Evolutionary conservation across 1,140 invertebrate genomes (phyloP).

Genomic region (Diprion similis): DNA sequence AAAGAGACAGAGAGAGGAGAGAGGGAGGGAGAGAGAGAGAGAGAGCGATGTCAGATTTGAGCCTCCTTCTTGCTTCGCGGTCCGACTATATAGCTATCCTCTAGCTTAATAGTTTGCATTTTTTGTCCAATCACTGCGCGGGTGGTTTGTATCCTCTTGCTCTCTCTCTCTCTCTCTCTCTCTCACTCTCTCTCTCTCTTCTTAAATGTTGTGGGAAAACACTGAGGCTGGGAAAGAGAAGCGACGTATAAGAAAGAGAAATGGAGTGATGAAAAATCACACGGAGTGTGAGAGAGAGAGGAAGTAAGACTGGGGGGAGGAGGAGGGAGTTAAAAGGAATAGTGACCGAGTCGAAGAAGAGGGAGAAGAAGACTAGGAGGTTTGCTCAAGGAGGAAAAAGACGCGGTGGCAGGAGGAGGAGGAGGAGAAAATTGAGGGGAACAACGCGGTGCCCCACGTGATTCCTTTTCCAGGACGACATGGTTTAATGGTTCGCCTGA

Average conservation of each 20-base stretch:
- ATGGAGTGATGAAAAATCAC: not conserved
- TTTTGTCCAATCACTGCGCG: conserved; percentile 27
- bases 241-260: not conserved
- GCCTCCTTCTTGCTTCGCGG: not conserved
- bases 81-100: not conserved
- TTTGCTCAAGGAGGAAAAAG: conserved; percentile 28
- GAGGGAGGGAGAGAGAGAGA: conserved; percentile 23
- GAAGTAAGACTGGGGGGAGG: not conserved
- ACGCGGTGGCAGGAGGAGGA: conserved; percentile 3
- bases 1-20: conserved; percentile 18
- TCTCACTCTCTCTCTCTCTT: no score
- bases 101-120: conserved; percentile 22
- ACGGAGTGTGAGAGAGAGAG: not conserved
- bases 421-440: conserved; percentile 29
- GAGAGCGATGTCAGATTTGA: conserved; percentile 22
- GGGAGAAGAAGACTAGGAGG: conserved; percentile 12
- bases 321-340: not conserved
- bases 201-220: conserved; percentile 10
- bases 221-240: not conserved
- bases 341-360: conserved; percentile 18
- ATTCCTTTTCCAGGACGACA: conserved; percentile 33
- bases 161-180: no score
- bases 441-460: conserved; percentile 29
- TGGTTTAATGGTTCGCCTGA: conserved; percentile 43
- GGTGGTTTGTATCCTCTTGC: conserved; percentile 16